Evolutionary conservation across 2,888 invertebrate species (phyloP), one percentile per base, ranked within the genome.

Genomic region (Drosophila trichaetosa): DNA sequence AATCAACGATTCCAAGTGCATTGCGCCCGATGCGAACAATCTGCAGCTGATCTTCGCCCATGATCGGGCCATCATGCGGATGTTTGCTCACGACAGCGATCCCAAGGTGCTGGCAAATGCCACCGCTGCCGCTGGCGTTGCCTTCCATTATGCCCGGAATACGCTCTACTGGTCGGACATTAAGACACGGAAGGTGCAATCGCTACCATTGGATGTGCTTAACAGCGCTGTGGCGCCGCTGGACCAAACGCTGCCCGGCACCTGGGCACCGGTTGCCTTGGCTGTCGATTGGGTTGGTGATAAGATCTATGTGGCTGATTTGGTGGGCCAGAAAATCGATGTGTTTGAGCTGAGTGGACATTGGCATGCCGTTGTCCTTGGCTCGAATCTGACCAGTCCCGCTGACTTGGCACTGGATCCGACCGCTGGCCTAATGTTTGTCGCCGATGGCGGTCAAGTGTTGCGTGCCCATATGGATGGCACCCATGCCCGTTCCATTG

Each of bases 211-310:
- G 57, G 90, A 92, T 62, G 87, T 89, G 10, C 94, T 94, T 78
- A 92, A 94, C 21, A 95, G 95, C 73, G 86, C 88, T 4, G 91
- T 91, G 21, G 87, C 88, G 5, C 87, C 91, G 0, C 93, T 94
- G 10, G 97, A 97, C 89, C 96, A 97, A 78, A 94, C 95, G 0
- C 94, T 97, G 36, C 96, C 97, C 0, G 97, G 97, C 0, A 97
- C 97, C 0, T 98, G 98, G 98, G 95, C 97, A 0, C 98, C 98
- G 0, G 96, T 97, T 0, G 96, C 98, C 0, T 92, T 99, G 58
- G 99, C 99, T 11, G 97, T 99, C 21, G 99, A 99, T 94, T 99
- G 99, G 98, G 96, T 99, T 51, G 98, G 98, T 0, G 97, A 98
- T 92, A 99, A 99, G 92, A 94, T 99, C 11, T 99, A 99, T 93